These are phyloP conservation scores for Campylorhamphus procurvoides DNA, from an alignment of 2,113 vertebrate genomes.

Conservation along the genomic window DNA sequence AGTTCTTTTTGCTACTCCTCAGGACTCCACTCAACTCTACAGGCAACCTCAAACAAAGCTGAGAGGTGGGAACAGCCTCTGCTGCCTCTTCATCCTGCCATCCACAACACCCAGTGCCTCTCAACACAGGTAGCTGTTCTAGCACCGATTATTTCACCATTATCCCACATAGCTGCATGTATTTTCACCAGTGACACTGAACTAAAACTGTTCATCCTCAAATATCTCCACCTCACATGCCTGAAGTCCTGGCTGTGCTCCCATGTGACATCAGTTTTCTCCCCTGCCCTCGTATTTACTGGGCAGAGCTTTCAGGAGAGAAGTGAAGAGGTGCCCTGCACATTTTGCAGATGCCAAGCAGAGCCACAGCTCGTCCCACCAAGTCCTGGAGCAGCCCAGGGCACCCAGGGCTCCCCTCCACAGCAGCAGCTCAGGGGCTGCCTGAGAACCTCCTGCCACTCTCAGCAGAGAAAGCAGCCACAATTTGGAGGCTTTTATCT, in stretches of 20 bases:
- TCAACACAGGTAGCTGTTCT: background rate
- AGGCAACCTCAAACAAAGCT: background rate
- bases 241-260: background rate
- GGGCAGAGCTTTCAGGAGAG: background rate
- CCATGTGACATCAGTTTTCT: background rate
- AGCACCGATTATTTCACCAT: background rate
- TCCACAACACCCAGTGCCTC: background rate
- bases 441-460: background rate
- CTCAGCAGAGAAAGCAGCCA: background rate
- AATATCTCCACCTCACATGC: background rate
- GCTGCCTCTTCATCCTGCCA: background rate
- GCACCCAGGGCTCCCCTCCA: background rate
- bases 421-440: background rate
- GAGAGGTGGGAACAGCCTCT: background rate
- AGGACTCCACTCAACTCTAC: background rate
- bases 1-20: background rate
- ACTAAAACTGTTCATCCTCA: background rate
- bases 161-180: background rate
- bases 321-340: background rate
- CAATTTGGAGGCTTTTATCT: background rate
- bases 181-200: background rate
- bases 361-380: background rate
- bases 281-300: background rate
- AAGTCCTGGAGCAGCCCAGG: rapidly evolving
- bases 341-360: background rate